Conservation (phyloP, 2,888 invertebrate species). For the Caenorhabditis drosophilae region DNA sequence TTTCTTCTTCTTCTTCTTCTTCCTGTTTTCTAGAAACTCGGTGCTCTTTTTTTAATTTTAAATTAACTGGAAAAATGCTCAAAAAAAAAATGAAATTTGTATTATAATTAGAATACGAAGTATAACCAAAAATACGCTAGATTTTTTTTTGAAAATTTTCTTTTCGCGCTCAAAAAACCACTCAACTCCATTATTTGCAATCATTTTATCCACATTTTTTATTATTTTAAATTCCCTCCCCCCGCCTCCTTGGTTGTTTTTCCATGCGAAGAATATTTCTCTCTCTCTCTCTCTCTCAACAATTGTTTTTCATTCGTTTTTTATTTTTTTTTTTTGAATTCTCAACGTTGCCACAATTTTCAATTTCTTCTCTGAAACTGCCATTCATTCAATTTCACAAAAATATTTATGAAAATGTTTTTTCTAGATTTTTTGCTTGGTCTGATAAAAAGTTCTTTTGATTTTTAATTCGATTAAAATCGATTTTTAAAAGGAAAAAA, state of each 20-base stretch:
- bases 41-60: neutral
- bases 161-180: neutral
- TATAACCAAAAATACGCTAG: neutral
- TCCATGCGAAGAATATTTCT: too few species aligned
- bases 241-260: too few species aligned
- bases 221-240: neutral
- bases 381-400: constrained; percentile 1
- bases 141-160: too few species aligned
- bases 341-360: neutral
- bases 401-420: neutral
- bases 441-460: too few species aligned
- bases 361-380: constrained; percentile 1
- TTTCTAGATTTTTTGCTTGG: too few species aligned
- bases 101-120: constrained; percentile 1
- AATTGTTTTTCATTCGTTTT: neutral
- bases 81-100: neutral
- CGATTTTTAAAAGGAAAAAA: too few species aligned
- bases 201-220: neutral
- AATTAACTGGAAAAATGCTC: neutral
- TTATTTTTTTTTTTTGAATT: neutral
- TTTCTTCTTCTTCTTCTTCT: neutral
- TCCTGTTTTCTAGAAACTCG: neutral
- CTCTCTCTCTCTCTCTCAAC: too few species aligned
- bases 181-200: neutral
- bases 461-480: too few species aligned